Evolutionary conservation across 2,888 invertebrate genomes (phyloP), one percentile per base, ranked within the genome.

Genomic region (Drosophila tanythrix): DNA sequence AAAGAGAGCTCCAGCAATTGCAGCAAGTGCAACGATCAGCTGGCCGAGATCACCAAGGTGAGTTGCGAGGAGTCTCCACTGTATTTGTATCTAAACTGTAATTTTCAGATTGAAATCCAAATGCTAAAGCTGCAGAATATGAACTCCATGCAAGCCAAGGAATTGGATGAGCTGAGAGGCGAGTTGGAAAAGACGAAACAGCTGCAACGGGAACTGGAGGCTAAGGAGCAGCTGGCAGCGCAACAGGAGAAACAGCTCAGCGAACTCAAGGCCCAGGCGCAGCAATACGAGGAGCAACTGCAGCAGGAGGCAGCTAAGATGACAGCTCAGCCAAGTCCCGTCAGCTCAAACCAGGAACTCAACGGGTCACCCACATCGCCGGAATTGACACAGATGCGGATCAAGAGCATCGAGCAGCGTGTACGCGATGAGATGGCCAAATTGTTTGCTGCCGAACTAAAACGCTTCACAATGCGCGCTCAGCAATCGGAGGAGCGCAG

Each of bases 351-450:
- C 18, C 21, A 29, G 0, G 74, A 64, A 60, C 48, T 13, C 6
- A 57, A 25, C 7, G 55, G 33, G 3, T 59, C 83, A 7, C 48
- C 69, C 1, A 25, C 25, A 4, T 92, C 93, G 1, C 92, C 93
- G 2, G 92, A 93, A 31, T 88, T 93, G 25, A 93, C 94, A 33
- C 85, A 79, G 46, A 70, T 68, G 25, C 85, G 88, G 7, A 84
- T 90, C 7, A 91, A 84, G 50, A 81, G 85, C 57, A 80, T 91
- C 3, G 93, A 93, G 74, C 82, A 90, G 40, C 95, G 94, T 1
- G 95, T 96, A 63, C 94, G 95, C 2, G 95, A 96, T 74, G 96
- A 96, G 89, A 95, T 95, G 94, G 95, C 95, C 0, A 95, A 95
- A 79, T 94, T 95, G 69, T 95, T 95, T 78, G 95, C 95, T 0